Evolutionary conservation across 2,888 invertebrate species (phyloP), one percentile per base, ranked within the genome.

Genomic region (Epinotia nisella): DNA sequence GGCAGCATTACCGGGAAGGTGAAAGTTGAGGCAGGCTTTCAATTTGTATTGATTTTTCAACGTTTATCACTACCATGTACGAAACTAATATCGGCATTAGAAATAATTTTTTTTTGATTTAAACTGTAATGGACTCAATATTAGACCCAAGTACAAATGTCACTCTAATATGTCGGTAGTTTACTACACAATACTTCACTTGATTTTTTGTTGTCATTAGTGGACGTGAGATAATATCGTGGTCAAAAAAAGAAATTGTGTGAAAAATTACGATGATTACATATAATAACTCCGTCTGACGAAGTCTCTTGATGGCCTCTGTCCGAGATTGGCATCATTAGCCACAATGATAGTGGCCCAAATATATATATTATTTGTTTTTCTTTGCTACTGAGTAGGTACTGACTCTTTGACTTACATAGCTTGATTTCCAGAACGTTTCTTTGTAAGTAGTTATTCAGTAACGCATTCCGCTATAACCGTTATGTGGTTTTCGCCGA

Each of bases 221-320:
- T 86, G 85, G 90, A 90, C 89, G 87, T 87, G 87, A 87, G 90
- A 88, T 87, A 85, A 86, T 87, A 87, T 83, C 85, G 86, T 82
- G 83, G 83, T 83, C 85, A 88, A 90, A 90, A 89, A 91, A 93
- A 91, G 87, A 91, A 90, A 93, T 91, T 92, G 92, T 92, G 93
- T 93, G 92, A 93, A 93, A 93, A 93, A 93, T 93, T 91, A 92
- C 91, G 88, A 92, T 92, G 92, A 92, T 93, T 93, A 92, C 90
- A 85, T 88, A 85, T 91, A 92, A 92, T 93, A 91, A 92, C 87
- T 85, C 83, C 49, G 88, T 84, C 85, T 85, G 85, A 76, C 85
- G 83, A 84, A 84, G 86, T 85, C 85, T 87, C 87, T 87, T 90
- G 91, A 91, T 90, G 88, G 89, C 85, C 86, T 80, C 85, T 85